Evolutionary conservation across 2,113 vertebrate species (phyloP).

Genomic region (Oryzias woworae): DNA sequence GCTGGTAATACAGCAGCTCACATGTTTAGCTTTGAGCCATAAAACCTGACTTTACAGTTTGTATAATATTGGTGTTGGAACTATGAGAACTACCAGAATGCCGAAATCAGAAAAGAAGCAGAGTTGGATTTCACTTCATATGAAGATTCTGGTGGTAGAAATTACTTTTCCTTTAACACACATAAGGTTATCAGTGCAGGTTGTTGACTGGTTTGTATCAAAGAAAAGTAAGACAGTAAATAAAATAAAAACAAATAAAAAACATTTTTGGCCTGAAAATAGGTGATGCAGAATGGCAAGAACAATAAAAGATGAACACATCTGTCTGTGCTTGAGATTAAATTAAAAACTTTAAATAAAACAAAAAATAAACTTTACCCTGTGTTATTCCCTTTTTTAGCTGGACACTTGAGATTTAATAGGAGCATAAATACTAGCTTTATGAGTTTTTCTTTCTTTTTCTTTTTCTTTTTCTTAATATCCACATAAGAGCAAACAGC

Average conservation of each 20-base stretch:
- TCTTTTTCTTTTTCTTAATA: too few relatives aligned
- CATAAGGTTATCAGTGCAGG: slow-evolving; percentile 26
- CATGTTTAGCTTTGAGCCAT: slow-evolving; percentile 69
- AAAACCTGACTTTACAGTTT: slow-evolving; percentile 57
- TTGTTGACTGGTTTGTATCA: slow-evolving; percentile 27
- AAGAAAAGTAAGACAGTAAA: not conserved
- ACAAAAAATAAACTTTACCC: too few relatives aligned
- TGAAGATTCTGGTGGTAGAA: slow-evolving; percentile 9
- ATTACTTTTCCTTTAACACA: slow-evolving; percentile 1
- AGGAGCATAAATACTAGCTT: too few relatives aligned
- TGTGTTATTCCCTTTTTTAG: too few relatives aligned
- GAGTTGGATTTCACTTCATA: slow-evolving; percentile 11
- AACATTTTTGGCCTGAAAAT: slow-evolving; percentile 21
- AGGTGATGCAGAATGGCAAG: slow-evolving; percentile 42
- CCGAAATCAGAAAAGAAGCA: slow-evolving; percentile 22
- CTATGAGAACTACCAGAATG: slow-evolving; percentile 15
- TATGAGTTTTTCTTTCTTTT: too few relatives aligned
- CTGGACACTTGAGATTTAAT: too few relatives aligned
- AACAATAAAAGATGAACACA: slow-evolving; percentile 74
- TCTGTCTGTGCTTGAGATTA: slow-evolving; percentile 75
- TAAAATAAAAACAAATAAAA: not conserved
- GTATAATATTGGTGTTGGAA: slow-evolving; percentile 53
- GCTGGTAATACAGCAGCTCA: slow-evolving; percentile 47
- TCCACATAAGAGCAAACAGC: too few relatives aligned
- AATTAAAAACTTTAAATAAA: slow-evolving; percentile 56